Evolutionary conservation across 2,888 invertebrate species (phyloP), one percentile per base, ranked within the genome.

Genomic region (Danaus chrysippus): DNA sequence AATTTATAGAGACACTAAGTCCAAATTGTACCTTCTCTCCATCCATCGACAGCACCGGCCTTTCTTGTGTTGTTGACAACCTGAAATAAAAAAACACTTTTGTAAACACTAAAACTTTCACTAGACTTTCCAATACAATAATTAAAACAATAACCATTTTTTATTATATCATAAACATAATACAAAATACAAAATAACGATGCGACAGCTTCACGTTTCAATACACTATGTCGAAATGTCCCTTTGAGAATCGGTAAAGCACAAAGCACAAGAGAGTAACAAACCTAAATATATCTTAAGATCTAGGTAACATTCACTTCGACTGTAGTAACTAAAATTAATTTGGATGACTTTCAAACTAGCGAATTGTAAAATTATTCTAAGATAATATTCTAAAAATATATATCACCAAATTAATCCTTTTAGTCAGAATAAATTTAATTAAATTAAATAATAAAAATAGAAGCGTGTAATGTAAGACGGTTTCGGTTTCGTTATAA

Each of bases 61-160:
- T 93, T 94, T 68, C 94, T 92, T 65, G 93, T 94, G 72, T 93
- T 95, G 77, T 96, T 96, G 43, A 93, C 94, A 61, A 94, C 94
- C 91, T 91, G 86, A 55, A 79, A 81, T 75, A 62, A 76, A 74
- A 69, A 73, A 65, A 67, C 63, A 71, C 74, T 77, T 75, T 62
- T 62, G 69, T 73, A 70, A 67, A 70, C 70, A 61, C 55, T 58
- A 42, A 61, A 71, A 76, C 76, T 79, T 75, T 78, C 79, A 84
- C 79, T 76, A 60, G 65, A 74, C 67, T 67, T 62, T 54, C 60
- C 54, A 68, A 62, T 59, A 65, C 65, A 61, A 59, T 65, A 66
- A 64, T 63, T 63, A 68, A 70, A 70, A 76, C 71, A 83, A 76
- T 79, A 77, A 88, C 86, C 89, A 89, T 83, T 71, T 72, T 74